These are phyloP conservation scores for Holothuria scabra DNA, from an alignment of 53 echinoderm and acorn worm species.

Conservation along the genomic window DNA sequence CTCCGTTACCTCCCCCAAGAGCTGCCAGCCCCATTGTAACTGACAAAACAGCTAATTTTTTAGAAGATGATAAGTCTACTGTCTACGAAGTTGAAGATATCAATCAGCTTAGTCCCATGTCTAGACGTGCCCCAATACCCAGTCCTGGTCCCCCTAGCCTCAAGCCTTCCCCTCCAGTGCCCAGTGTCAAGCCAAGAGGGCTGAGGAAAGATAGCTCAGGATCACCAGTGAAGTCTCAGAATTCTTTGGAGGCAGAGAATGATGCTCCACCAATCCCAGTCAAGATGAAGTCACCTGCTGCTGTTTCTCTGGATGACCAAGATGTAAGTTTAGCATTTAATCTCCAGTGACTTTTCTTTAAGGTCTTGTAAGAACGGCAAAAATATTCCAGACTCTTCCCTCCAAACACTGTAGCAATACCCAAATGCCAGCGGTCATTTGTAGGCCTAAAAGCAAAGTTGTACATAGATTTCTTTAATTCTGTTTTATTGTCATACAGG, in stretches of 20 bases:
- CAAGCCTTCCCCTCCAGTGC: too few relatives aligned
- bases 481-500: too few relatives aligned
- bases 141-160: neutral
- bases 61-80: neutral
- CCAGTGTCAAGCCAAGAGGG: neutral
- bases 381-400: too few relatives aligned
- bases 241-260: neutral
- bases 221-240: neutral
- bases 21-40: constrained; percentile 5
- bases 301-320: neutral
- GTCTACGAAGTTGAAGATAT: constrained; percentile 14
- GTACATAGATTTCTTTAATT: too few relatives aligned
- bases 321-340: constrained; percentile 1
- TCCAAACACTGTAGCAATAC: too few relatives aligned
- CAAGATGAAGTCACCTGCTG: neutral
- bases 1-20: constrained; percentile 26
- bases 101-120: constrained; percentile 28
- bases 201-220: neutral
- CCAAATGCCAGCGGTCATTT: too few relatives aligned
- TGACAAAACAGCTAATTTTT: neutral
- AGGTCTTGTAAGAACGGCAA: too few relatives aligned
- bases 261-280: constrained; percentile 12
- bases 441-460: too few relatives aligned
- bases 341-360: too few relatives aligned
- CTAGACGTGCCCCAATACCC: constrained; percentile 31